These are phyloP conservation scores for Platyura marginata DNA, from an alignment of 1,140 invertebrate genomes.

Conservation along the genomic window DNA sequence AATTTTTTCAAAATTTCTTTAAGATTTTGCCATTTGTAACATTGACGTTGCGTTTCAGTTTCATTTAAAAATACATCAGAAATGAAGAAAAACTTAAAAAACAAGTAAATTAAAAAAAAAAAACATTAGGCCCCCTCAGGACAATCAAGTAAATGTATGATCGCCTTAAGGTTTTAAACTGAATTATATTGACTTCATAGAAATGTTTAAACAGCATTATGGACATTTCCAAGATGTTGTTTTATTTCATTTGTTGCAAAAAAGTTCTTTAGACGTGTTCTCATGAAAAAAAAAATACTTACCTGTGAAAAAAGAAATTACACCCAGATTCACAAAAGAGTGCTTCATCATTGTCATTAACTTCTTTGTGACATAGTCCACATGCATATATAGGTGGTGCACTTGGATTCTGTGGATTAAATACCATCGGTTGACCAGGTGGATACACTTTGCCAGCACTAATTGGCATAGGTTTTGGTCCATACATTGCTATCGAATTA, in stretches of 20 bases:
- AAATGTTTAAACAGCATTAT: not conserved
- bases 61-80: no score
- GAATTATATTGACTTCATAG: not conserved
- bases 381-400: conserved; percentile 95
- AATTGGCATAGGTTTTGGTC: conserved; percentile 49
- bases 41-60: no score
- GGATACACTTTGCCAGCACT: conserved; percentile 87
- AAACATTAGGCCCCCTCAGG: no score
- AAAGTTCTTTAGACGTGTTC: no score
- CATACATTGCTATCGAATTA: conserved; percentile 26
- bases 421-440: conserved; percentile 90
- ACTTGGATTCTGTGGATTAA: conserved; percentile 96
- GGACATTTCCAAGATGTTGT: no score
- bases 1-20: no score
- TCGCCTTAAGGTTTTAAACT: not conserved
- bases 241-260: no score
- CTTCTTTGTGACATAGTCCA: conserved; percentile 93
- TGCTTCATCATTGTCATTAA: conserved; percentile 96
- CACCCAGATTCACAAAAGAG: conserved; percentile 96
- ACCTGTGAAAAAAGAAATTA: conserved; percentile 98
- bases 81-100: no score
- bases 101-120: no score
- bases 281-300: no score
- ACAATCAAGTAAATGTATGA: no score
- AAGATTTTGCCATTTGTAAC: no score